Evolutionary conservation across 2,113 vertebrate genomes (phyloP).

Genomic region (Sialia sialis): DNA sequence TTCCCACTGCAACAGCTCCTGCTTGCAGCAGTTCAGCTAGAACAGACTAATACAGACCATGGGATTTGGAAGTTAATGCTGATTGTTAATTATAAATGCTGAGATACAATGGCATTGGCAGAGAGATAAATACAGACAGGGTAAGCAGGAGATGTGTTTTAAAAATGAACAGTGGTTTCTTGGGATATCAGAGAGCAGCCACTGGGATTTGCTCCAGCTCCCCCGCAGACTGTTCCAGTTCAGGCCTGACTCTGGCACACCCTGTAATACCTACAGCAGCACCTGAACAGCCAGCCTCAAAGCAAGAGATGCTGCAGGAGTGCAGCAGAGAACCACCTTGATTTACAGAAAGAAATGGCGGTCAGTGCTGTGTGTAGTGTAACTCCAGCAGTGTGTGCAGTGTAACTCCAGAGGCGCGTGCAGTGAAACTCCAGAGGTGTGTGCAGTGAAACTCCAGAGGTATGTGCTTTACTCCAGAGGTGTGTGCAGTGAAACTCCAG

Average conservation of each 20-base stretch:
- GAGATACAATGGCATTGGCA: fast-evolving
- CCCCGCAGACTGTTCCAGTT: background rate
- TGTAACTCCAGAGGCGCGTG: too few relatives aligned
- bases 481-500: too few relatives aligned
- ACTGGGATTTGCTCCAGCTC: background rate
- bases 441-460: too few relatives aligned
- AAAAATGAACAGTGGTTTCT: background rate
- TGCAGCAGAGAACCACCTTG: background rate
- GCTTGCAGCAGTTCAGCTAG: background rate
- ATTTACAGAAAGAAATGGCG: background rate
- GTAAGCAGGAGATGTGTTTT: background rate
- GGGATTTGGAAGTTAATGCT: background rate
- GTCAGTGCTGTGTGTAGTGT: background rate
- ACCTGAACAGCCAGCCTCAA: background rate
- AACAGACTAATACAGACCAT: background rate
- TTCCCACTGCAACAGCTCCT: background rate
- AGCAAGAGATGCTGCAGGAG: background rate
- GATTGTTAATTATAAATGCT: background rate
- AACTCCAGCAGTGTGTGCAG: background rate
- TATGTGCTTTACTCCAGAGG: too few relatives aligned
- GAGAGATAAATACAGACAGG: background rate
- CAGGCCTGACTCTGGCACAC: background rate
- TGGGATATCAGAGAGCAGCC: background rate
- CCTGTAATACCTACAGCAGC: background rate
- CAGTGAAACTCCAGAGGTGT: too few relatives aligned